Evolutionary conservation across 2,113 vertebrate genomes (phyloP), one percentile per base, ranked within the genome.

Genomic region (Psittacula cyanocephala): DNA sequence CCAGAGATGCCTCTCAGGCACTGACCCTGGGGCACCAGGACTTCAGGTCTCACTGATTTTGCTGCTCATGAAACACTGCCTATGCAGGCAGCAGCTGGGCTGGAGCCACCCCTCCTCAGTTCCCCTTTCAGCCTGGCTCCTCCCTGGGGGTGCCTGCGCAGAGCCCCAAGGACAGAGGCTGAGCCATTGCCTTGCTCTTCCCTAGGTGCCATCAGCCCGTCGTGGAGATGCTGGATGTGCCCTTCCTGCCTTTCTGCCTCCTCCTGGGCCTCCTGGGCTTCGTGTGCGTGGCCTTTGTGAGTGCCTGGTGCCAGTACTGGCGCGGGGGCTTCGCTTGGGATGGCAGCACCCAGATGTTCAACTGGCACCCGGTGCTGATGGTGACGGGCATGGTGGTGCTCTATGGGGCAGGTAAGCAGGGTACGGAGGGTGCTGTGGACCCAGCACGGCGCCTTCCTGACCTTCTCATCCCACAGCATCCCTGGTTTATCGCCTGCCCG

Each of bases 311-410:
- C 95, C 95, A 94, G 39, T 76, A 37, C 15, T 99, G 99, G 98
- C 98, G 97, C 0, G 98, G 97, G 0, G 99, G 99, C 28, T 99
- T 99, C 7, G 98, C 98, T 63, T 99, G 98, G 99, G 98, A 99
- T 1, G 98, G 98, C 46, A 93, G 97, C 3, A 0, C 10, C 7
- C 84, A 31, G 39, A 98, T 97, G 37, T 99, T 99, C 97, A 99
- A 99, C 98, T 99, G 99, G 98, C 99, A 99, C 94, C 99, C 99
- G 0, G 98, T 99, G 53, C 97, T 99, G 89, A 99, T 99, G 99
- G 98, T 99, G 29, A 84, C 98, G 0, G 98, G 99, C 7, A 68
- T 99, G 97, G 97, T 99, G 96, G 98, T 99, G 78, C 82, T 99
- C 15, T 99, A 99, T 2, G 98, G 99, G 3, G 97, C 98, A 29